A percentile compares a stretch with the other conserved stretches of the same genome.
These are phyloP conservation scores for Liopterus haemorrhoidalis DNA, from an alignment of 2,888 invertebrate species.

Conservation along the genomic window DNA sequence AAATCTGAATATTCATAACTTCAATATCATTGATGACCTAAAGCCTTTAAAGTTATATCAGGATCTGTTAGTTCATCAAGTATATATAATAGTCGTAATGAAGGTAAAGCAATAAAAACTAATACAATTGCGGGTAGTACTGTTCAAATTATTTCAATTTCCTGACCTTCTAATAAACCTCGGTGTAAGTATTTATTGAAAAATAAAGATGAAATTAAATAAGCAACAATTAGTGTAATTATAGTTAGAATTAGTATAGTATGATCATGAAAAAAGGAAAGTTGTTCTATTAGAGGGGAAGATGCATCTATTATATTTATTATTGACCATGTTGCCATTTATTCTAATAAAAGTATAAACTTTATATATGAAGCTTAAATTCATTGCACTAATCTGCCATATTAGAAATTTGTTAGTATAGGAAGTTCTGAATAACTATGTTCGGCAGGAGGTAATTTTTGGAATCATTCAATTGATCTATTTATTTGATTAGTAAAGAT, in stretches of 20 bases:
- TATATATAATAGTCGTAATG: constrained; percentile 55
- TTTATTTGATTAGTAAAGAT: constrained; percentile 49
- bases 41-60: constrained; percentile 52
- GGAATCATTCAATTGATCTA: constrained; percentile 58
- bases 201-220: constrained; percentile 52
- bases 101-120: constrained; percentile 59
- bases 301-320: constrained; percentile 55
- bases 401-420: constrained; percentile 56
- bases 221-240: constrained; percentile 56
- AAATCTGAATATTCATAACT: constrained; percentile 63
- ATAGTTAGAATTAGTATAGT: constrained; percentile 55
- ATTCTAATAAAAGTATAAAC: constrained; percentile 57
- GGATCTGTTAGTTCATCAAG: constrained; percentile 58
- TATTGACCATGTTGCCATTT: constrained; percentile 54
- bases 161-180: constrained; percentile 53
- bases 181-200: constrained; percentile 55
- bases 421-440: constrained; percentile 57
- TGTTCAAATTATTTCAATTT: constrained; percentile 62
- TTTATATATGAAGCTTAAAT: constrained; percentile 65
- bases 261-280: constrained; percentile 60
- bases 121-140: constrained; percentile 55
- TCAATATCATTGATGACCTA: constrained; percentile 51
- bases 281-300: constrained; percentile 61
- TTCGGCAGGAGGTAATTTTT: constrained; percentile 53
- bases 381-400: constrained; percentile 58